Evolutionary conservation across 2,113 vertebrate species (phyloP).

Genomic region (Lota lota): DNA sequence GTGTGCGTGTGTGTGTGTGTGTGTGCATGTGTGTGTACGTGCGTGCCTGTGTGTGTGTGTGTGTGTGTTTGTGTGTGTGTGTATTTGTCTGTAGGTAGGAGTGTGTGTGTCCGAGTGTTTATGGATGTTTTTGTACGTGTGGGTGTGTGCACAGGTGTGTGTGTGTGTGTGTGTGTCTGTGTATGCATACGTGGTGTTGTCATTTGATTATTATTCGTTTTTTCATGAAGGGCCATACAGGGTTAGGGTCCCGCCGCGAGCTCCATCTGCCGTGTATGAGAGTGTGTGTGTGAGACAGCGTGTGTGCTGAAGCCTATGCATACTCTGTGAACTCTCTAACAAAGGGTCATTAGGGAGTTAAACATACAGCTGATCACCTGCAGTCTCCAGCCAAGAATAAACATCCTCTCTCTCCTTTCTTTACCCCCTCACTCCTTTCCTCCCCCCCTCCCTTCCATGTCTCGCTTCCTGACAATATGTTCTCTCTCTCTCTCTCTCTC

Average conservation of each 20-base stretch:
- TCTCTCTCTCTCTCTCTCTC: background rate
- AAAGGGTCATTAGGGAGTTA: conserved; percentile 13
- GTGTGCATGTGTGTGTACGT: conserved; percentile 2
- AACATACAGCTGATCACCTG: conserved; percentile 25
- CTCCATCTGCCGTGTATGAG: too few relatives aligned
- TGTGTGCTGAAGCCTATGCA: too few relatives aligned
- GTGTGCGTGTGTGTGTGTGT: conserved; percentile 8
- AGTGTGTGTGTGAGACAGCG: too few relatives aligned
- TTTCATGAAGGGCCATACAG: too few relatives aligned
- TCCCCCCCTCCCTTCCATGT: background rate
- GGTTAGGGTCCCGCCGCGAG: too few relatives aligned
- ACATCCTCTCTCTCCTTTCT: conserved; percentile 9
- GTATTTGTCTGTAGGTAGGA: too few relatives aligned
- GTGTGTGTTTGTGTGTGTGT: background rate
- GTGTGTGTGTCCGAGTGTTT: too few relatives aligned
- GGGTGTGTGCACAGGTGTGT: too few relatives aligned
- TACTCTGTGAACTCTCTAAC: conserved; percentile 1
- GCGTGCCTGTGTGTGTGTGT: background rate
- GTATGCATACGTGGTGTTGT: too few relatives aligned
- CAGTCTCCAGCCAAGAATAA: conserved; percentile 10
- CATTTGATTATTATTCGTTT: too few relatives aligned
- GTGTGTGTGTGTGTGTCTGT: too few relatives aligned
- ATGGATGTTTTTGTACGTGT: too few relatives aligned
- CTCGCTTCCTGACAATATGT: background rate
- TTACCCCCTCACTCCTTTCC: background rate